A percentile compares a stretch with the other conserved stretches of the same genome.
Conservation (phyloP, 2,888 invertebrate genomes). For the Sthenelais limicola region DNA sequence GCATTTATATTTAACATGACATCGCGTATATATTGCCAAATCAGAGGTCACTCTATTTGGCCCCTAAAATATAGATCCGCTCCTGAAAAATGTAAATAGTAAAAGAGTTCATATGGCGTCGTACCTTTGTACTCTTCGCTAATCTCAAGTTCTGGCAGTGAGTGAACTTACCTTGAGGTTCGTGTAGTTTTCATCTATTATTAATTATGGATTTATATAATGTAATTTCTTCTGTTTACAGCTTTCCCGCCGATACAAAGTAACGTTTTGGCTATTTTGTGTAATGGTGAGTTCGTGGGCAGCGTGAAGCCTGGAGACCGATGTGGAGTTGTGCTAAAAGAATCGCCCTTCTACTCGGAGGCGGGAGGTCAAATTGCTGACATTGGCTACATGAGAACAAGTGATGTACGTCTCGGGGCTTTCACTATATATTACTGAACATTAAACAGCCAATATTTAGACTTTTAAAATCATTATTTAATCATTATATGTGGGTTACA, state of each 20-base stretch:
- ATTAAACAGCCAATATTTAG: background rate
- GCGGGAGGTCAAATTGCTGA: constrained; percentile 98
- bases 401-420: background rate
- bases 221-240: constrained; percentile 21
- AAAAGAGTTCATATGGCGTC: too few relatives aligned
- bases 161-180: too few relatives aligned
- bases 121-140: too few relatives aligned
- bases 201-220: background rate
- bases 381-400: constrained; percentile 77
- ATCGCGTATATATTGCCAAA: too few relatives aligned
- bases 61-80: too few relatives aligned
- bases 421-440: background rate
- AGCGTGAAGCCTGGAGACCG: constrained; percentile 42
- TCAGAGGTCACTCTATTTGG: too few relatives aligned
- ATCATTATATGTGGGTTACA: background rate
- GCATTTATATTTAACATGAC: too few relatives aligned
- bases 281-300: constrained; percentile 45
- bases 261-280: constrained; percentile 47
- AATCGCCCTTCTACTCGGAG: constrained; percentile 96
- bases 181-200: too few relatives aligned
- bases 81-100: too few relatives aligned
- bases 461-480: background rate
- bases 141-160: too few relatives aligned
- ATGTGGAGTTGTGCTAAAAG: constrained; percentile 80
- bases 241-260: constrained; percentile 44